A percentile compares a stretch with the other conserved stretches of the same genome.
These are phyloP conservation scores for Planiliza haematocheilus DNA, from an alignment of 2,113 vertebrate genomes.

Conservation along the genomic window DNA sequence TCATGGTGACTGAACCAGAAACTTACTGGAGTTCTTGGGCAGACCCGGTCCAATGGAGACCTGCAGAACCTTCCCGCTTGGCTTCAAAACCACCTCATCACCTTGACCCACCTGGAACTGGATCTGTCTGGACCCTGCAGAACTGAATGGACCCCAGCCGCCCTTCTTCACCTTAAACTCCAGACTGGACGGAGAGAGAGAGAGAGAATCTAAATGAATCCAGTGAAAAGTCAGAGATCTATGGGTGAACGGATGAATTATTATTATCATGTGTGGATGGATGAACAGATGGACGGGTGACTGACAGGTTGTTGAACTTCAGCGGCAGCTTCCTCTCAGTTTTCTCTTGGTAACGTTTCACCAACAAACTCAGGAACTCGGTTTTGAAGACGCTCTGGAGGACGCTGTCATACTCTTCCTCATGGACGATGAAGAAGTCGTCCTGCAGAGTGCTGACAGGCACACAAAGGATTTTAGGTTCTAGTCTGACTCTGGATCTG, in stretches of 20 bases:
- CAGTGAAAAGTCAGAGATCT: no score
- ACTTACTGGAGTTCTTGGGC: slow-evolving; percentile 85
- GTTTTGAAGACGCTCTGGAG: slow-evolving; percentile 87
- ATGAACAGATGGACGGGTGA: background rate
- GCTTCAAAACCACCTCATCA: slow-evolving; percentile 78
- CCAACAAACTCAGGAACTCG: slow-evolving; percentile 86
- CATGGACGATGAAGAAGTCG: slow-evolving; percentile 86
- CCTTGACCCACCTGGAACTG: slow-evolving; percentile 85
- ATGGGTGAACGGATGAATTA: no score
- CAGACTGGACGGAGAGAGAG: slow-evolving; percentile 71
- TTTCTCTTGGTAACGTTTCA: slow-evolving; percentile 85
- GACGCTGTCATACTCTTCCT: slow-evolving; percentile 88
- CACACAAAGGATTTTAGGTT: background rate
- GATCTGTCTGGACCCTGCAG: slow-evolving; percentile 86
- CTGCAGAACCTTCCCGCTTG: slow-evolving; percentile 79
- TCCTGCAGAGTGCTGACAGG: slow-evolving; percentile 84
- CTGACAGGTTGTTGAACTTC: slow-evolving; percentile 88
- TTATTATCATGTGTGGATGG: no score
- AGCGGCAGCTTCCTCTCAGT: slow-evolving; percentile 78
- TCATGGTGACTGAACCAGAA: accelerated
- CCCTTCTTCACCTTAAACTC: slow-evolving; percentile 91
- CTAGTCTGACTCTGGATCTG: accelerated
- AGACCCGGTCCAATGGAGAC: slow-evolving; percentile 85
- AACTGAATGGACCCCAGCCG: slow-evolving; percentile 85
- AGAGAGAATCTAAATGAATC: no score